These are phyloP conservation scores for Drosophila rellima DNA, from an alignment of 2,888 invertebrate species.

Conservation along the genomic window DNA sequence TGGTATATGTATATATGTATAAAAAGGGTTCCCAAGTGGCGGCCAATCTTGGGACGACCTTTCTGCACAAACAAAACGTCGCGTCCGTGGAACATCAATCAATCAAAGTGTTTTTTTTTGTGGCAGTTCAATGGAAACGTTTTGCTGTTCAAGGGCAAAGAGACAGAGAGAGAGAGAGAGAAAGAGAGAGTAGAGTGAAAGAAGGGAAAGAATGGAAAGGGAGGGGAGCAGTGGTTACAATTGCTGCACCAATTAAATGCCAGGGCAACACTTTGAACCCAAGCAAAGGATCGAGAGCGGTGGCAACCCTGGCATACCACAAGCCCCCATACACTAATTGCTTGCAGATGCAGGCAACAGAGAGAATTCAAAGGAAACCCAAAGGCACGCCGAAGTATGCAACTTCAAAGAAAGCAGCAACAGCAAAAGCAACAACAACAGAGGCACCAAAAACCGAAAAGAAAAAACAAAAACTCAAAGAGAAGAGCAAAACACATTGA, in stretches of 20 bases:
- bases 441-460: constrained; percentile 41
- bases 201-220: neutral
- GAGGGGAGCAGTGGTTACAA: constrained; percentile 35
- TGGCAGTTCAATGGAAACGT: constrained; percentile 67
- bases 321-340: constrained; percentile 79
- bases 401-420: constrained; percentile 75
- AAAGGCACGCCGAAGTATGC: constrained; percentile 75
- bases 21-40: constrained; percentile 37
- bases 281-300: constrained; percentile 38
- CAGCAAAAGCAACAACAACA: constrained; percentile 51
- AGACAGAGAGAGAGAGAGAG: neutral
- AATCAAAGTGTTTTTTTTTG: constrained; percentile 64
- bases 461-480: constrained; percentile 39
- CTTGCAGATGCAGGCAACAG: constrained; percentile 68
- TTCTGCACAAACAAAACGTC: constrained; percentile 65
- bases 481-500: constrained; percentile 66
- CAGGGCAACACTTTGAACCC: constrained; percentile 75
- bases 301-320: constrained; percentile 59
- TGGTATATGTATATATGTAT: neutral
- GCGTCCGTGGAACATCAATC: constrained; percentile 70
- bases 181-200: neutral
- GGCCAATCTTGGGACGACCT: constrained; percentile 49
- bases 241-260: constrained; percentile 78
- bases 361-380: constrained; percentile 73
- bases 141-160: constrained; percentile 28